Base-by-base conservation (phyloP, 2,888 invertebrate genomes). In the Chrysopilus asiliformis region DNA sequence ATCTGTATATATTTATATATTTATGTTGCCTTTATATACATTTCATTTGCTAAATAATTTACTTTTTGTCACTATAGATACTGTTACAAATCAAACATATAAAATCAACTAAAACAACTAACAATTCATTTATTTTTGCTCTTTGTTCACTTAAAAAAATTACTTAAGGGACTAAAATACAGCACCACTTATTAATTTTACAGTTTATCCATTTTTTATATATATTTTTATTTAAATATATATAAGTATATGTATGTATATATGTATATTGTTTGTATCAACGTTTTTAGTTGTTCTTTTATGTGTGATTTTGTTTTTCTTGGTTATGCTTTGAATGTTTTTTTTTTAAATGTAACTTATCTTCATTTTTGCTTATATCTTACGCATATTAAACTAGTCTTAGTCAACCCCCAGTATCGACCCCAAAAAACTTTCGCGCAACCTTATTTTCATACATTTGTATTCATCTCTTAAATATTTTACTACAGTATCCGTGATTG, bases 171-270 rank as follows among this genome's bases (percentile, higher is more conserved):
- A 35, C 36, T 38, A 40, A 43, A 26, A 22, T 39, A 43, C 43
- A 43, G 43, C 43, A 43, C 43, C 43, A 43, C 43, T 32, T 39
- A 39, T 31, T 33, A 17, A 29, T 34, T n/a, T n/a, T n/a, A n/a
- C n/a, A n/a, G n/a, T 20, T 19, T 10, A 22, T 20, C 12, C 12
- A 12, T 32, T 32, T 7, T 15, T 5, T 32, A 20, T 19, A n/a
- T 32, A 16, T 34, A 15, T 25, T 34, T 8, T 34, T 24, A 14
- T 25, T 32, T 32, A 22, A 32, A 12, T 32, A 20, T 9, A 13
- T 32, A 18, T 32, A 3, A 17, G 16, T 15, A 9, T 27, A 9
- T 30, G 16, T 32, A 9, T 32, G 8, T 16, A 17, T 32, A n/a
- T n/a, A 30, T 14, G 9, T 15, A 15, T 13, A 6, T 15, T 22